Percentiles rank a stretch among this genome's conserved stretches.
Evolutionary conservation across 2,888 invertebrate genomes (phyloP).

Genomic region (Rhopalosiphum nymphaeae): DNA sequence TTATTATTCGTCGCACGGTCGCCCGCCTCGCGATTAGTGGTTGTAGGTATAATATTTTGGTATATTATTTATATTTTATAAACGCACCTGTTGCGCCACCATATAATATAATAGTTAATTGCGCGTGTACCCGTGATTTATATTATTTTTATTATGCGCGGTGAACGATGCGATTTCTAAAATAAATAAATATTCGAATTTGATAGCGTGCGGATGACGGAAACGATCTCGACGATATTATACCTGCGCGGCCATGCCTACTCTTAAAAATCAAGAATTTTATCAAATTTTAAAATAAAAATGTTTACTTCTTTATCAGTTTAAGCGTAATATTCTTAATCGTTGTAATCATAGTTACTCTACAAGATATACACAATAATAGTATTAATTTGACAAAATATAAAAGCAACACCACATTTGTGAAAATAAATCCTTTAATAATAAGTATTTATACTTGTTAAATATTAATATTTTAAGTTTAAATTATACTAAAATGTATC

Average conservation of each 20-base stretch:
- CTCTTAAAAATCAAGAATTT: no score
- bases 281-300: no score
- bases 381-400: not conserved
- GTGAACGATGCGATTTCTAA: not conserved
- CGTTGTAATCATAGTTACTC: not conserved
- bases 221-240: not conserved
- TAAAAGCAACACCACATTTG: not conserved
- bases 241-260: not conserved
- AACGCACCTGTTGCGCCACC: not conserved
- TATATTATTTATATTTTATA: not conserved
- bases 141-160: not conserved
- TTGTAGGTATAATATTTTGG: not conserved
- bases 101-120: not conserved
- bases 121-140: not conserved
- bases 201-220: not conserved
- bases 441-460: not conserved
- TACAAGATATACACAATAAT: not conserved
- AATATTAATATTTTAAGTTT: not conserved
- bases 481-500: not conserved
- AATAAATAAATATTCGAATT: not conserved
- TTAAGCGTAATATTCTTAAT: not conserved
- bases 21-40: not conserved
- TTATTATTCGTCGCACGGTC: not conserved
- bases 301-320: not conserved
- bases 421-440: not conserved